Conservation (phyloP, 2,888 invertebrate genomes). For the Diarsia dahlii region DNA sequence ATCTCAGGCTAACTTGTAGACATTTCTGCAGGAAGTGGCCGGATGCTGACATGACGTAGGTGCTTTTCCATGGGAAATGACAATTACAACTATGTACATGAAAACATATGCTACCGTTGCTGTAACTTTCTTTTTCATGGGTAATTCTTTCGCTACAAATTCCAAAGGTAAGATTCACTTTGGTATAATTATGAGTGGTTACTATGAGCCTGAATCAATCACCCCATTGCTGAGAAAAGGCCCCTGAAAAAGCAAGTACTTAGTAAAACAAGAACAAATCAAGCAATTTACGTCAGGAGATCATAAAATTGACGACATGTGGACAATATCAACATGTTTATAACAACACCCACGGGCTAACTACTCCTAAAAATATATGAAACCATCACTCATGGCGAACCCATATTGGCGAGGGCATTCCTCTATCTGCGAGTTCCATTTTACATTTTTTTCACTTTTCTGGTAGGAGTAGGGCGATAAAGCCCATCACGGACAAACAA, state of each 20-base stretch:
- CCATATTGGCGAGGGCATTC: neutral
- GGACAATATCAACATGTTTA: slow-evolving; percentile 10
- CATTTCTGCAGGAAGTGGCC: neutral
- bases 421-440: neutral
- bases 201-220: too few species aligned
- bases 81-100: neutral
- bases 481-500: too few species aligned
- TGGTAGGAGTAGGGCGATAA: too few species aligned
- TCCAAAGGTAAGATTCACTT: too few species aligned
- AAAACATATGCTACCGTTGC: neutral
- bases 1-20: neutral
- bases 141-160: too few species aligned
- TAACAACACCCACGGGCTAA: slow-evolving; percentile 9
- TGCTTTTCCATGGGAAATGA: neutral
- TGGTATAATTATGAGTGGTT: too few species aligned
- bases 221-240: too few species aligned
- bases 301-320: slow-evolving; percentile 33
- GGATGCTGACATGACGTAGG: neutral
- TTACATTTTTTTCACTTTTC: too few species aligned
- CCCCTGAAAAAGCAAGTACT: neutral
- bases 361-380: slow-evolving; percentile 16
- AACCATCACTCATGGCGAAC: neutral
- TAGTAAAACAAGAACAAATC: neutral
- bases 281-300: slow-evolving; percentile 14
- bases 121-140: too few species aligned